Percentiles rank a stretch among this genome's conserved stretches.
Evolutionary conservation across 2,113 vertebrate genomes (phyloP).

Genomic region (Myrmecobius fasciatus): DNA sequence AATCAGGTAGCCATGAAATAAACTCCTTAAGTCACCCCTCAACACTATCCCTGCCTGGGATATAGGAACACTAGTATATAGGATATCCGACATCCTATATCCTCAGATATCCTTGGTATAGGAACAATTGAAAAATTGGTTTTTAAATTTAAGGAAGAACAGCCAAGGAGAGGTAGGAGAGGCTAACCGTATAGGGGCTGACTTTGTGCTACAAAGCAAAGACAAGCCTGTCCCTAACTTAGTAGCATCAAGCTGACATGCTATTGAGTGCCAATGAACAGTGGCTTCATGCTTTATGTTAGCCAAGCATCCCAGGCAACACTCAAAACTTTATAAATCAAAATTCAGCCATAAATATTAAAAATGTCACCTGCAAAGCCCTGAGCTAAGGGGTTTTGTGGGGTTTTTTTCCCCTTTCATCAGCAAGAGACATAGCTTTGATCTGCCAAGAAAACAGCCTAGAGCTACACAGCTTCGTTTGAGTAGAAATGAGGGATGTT

Average conservation of each 20-base stretch:
- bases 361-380: conserved; percentile 6
- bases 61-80: background rate
- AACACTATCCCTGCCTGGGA: background rate
- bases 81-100: no score
- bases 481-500: background rate
- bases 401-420: background rate
- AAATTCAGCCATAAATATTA: background rate
- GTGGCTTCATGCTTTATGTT: background rate
- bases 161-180: background rate
- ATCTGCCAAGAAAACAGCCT: background rate
- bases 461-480: background rate
- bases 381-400: background rate
- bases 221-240: background rate
- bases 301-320: background rate
- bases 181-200: background rate
- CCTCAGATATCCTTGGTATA: no score
- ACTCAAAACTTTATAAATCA: background rate
- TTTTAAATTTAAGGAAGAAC: background rate
- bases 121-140: background rate
- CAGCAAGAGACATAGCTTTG: background rate
- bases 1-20: background rate
- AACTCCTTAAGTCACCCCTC: background rate
- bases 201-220: background rate
- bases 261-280: background rate
- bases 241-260: background rate